phyloP scores from a whole-genome alignment of 2,113 vertebrate species.

The Zeus faber region DNA sequence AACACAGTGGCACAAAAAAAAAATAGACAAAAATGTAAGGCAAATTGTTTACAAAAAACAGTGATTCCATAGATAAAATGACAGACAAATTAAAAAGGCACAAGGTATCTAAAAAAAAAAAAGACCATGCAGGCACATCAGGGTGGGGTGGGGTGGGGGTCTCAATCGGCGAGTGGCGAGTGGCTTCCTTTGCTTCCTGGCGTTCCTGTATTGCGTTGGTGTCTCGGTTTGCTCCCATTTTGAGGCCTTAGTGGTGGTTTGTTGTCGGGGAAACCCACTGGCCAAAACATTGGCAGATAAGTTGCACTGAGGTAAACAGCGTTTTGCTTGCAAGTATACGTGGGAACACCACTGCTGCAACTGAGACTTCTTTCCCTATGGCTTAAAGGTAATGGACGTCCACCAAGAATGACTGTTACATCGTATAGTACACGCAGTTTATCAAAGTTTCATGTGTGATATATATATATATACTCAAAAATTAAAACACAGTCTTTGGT shows the following conservation, averaged over 20 bases:
- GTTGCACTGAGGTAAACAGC: constrained; percentile 51
- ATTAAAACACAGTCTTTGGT: constrained; percentile 50
- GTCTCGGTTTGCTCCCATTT: not conserved
- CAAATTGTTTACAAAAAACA: constrained; percentile 62
- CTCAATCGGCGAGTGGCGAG: constrained; percentile 34
- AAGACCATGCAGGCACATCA: constrained; percentile 71
- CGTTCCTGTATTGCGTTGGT: no score
- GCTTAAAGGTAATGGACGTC: constrained; percentile 28
- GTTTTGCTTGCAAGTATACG: constrained; percentile 21
- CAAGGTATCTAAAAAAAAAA: constrained; percentile 56
- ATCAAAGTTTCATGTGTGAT: no score
- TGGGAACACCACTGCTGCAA: constrained; percentile 23
- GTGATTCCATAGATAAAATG: constrained; percentile 55
- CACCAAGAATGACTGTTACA: constrained; percentile 8
- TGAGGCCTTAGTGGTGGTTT: not conserved
- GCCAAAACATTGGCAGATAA: constrained; percentile 6
- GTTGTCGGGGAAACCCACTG: constrained; percentile 23
- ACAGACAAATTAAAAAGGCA: constrained; percentile 68
- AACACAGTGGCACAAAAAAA: constrained; percentile 66
- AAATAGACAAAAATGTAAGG: constrained; percentile 66
- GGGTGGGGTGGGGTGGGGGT: constrained; percentile 54
- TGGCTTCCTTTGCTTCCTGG: not conserved
- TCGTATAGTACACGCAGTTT: constrained; percentile 1
- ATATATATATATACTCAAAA: constrained; percentile 1
- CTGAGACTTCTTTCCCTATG: constrained; percentile 34